phyloP scores from a whole-genome alignment of 2,113 vertebrate genomes.

The Pelobates fuscus region DNA sequence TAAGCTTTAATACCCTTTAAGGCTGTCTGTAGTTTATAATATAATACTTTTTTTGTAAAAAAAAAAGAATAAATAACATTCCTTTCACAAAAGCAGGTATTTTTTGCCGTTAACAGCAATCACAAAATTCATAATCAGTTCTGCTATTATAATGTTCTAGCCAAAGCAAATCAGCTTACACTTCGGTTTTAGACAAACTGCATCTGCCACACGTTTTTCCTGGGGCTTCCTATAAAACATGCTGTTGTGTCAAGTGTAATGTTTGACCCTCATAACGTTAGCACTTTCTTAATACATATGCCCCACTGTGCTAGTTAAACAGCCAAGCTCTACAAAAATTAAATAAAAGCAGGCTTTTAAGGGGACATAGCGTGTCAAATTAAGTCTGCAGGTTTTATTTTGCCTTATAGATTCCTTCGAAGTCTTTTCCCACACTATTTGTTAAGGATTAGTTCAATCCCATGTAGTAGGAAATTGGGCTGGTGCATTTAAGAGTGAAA shows the following conservation, averaged over 20 bases:
- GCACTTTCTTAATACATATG: not conserved
- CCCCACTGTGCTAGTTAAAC: not conserved
- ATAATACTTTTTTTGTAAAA: too few relatives aligned
- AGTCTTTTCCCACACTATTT: constrained; percentile 28
- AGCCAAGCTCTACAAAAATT: not conserved
- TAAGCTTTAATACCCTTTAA: too few relatives aligned
- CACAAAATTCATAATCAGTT: too few relatives aligned
- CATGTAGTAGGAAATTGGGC: constrained; percentile 67
- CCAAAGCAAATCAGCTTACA: too few relatives aligned
- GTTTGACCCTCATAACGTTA: not conserved
- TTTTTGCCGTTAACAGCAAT: too few relatives aligned
- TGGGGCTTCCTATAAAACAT: not conserved
- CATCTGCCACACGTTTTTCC: not conserved
- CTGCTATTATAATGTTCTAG: too few relatives aligned
- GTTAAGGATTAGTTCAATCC: constrained; percentile 59
- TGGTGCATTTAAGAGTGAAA: constrained; percentile 65
- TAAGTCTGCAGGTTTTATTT: not conserved
- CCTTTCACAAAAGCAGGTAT: too few relatives aligned
- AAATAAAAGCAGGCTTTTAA: not conserved
- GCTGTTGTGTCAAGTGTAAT: not conserved
- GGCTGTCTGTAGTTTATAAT: too few relatives aligned
- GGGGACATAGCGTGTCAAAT: not conserved
- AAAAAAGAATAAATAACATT: too few relatives aligned
- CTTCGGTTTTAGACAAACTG: not conserved
- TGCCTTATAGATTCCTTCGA: not conserved